A percentile compares a stretch with the other conserved stretches of the same genome.
Evolutionary conservation across 2,797 vertebrate genomes (phyloP).

Genomic region (Somateria mollissima): DNA sequence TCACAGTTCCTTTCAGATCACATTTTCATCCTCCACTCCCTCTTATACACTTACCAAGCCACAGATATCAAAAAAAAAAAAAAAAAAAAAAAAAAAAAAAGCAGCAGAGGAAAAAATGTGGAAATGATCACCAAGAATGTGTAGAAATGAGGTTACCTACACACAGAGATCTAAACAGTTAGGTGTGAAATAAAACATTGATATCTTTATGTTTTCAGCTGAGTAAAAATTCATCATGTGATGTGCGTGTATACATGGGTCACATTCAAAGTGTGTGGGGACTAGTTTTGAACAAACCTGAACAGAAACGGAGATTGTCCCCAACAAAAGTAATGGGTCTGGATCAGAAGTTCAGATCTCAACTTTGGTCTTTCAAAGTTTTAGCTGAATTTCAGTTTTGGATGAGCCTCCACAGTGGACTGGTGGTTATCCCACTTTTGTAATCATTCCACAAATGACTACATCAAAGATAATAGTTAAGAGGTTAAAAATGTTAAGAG

Average conservation of each 20-base stretch:
- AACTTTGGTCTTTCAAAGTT: background rate
- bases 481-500: background rate
- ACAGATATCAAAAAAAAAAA: background rate
- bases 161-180: background rate
- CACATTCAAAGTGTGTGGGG: background rate
- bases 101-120: too few species aligned
- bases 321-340: background rate
- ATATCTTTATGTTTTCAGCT: background rate
- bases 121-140: background rate
- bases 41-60: background rate
- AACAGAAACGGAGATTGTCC: background rate
- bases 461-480: background rate
- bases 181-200: background rate
- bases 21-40: background rate
- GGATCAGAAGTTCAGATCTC: background rate
- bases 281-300: background rate
- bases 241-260: background rate
- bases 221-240: background rate
- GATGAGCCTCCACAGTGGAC: background rate
- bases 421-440: background rate
- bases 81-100: too few species aligned
- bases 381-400: background rate
- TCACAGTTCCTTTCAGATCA: slow-evolving; percentile 17
- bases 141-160: background rate
- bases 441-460: background rate